phyloP scores from a whole-genome alignment of 2,888 invertebrate genomes.

The Parnassius smintheus region DNA sequence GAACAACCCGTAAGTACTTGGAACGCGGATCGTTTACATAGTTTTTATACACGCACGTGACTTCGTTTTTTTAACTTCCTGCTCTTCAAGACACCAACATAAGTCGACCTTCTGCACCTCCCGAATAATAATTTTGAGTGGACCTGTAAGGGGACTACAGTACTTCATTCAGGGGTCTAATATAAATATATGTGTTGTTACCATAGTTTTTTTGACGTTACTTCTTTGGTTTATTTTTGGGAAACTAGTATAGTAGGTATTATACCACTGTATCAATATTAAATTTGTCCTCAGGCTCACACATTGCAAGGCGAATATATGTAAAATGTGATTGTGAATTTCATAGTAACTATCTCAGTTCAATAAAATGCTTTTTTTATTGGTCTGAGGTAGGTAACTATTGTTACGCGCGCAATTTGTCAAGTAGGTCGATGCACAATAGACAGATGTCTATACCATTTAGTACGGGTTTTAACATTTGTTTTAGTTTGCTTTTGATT shows the following conservation, averaged over 20 bases:
- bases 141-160: not conserved
- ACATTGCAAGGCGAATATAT: too few relatives aligned
- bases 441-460: too few relatives aligned
- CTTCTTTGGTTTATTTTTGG: not conserved
- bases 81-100: not conserved
- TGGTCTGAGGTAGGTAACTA: too few relatives aligned
- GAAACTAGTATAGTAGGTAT: too few relatives aligned
- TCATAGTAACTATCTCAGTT: too few relatives aligned
- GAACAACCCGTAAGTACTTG: conserved; percentile 1
- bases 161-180: not conserved
- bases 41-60: conserved; percentile 13
- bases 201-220: not conserved
- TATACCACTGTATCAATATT: too few relatives aligned
- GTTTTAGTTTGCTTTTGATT: not conserved
- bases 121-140: not conserved
- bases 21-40: conserved; percentile 14
- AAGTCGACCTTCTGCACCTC: conserved; percentile 2
- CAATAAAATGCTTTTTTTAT: too few relatives aligned
- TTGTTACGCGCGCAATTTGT: too few relatives aligned
- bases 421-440: too few relatives aligned
- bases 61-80: conserved; percentile 11
- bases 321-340: too few relatives aligned
- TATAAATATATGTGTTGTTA: not conserved
- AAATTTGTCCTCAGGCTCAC: too few relatives aligned
- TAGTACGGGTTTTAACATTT: not conserved